These are phyloP conservation scores for Drosophila melanica DNA, from an alignment of 1,140 invertebrate species.

Conservation along the genomic window DNA sequence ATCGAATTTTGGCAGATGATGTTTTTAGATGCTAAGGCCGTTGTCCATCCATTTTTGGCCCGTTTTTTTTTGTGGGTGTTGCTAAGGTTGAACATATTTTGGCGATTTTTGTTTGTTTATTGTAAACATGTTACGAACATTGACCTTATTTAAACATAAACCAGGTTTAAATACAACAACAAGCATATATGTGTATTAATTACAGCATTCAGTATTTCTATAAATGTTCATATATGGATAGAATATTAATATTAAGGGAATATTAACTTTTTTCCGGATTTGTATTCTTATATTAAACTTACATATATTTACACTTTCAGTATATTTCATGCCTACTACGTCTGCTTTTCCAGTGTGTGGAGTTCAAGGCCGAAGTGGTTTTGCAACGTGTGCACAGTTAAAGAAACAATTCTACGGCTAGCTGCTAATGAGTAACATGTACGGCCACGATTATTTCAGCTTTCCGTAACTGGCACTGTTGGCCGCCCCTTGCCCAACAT, in stretches of 20 bases:
- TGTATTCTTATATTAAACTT: no score
- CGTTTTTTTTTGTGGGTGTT: constrained; percentile 65
- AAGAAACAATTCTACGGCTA: constrained; percentile 44
- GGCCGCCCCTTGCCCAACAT: constrained; percentile 16
- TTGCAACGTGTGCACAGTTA: constrained; percentile 28
- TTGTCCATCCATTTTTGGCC: constrained; percentile 55
- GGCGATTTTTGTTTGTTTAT: constrained; percentile 55
- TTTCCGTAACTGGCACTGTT: constrained; percentile 45
- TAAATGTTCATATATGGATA: no score
- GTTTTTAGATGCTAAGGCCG: constrained; percentile 53
- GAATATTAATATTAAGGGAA: no score
- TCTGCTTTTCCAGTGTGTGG: background rate
- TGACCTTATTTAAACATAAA: constrained; percentile 64
- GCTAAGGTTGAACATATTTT: constrained; percentile 50
- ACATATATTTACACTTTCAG: no score
- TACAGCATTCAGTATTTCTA: no score
- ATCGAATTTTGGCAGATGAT: constrained; percentile 53
- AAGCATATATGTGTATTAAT: background rate
- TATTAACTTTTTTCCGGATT: no score
- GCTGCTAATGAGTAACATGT: constrained; percentile 28
- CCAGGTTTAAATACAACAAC: constrained; percentile 29
- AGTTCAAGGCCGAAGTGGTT: constrained; percentile 62
- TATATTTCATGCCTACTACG: no score
- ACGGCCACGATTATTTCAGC: constrained; percentile 10
- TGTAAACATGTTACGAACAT: constrained; percentile 65